Evolutionary conservation across 2,113 vertebrate species (phyloP), one percentile per base, ranked within the genome.

Genomic region (Caranx melampygus): DNA sequence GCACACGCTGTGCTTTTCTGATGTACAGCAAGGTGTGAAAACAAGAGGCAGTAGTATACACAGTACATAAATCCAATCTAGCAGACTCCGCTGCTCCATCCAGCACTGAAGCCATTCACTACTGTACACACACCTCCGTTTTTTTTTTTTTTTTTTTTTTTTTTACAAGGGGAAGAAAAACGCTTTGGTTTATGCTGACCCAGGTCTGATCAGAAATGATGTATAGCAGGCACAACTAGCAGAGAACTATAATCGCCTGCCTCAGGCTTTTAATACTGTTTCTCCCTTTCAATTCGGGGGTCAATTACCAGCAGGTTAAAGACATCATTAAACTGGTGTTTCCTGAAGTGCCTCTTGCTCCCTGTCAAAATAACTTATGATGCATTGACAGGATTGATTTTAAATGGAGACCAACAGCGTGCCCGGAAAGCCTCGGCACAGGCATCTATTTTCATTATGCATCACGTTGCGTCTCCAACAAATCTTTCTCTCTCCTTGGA

Each of bases 301-400:
- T 93, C 93, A 93, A 93, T 93, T 94, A 94, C 91, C 40, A 45
- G 90, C 92, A 94, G 90, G 91, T 94, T 94, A 94, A 93, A 93
- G 91, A 92, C 91, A 89, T 91, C 88, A 93, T 94, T 94, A 93
- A 92, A 93, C 82, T 68, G 84, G 84, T 91, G 90, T 94, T 94
- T 94, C 89, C 89, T 90, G 88, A 93, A 94, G 88, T 91, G 90
- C 84, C 88, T 89, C 85, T 90, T 92, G 87, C 91, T 91, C 89
- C 86, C 82, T 92, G 93, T 94, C 93, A 94, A 92, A 91, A 92
- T 94, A 93, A 94, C 87, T 87, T 94, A 93, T 90, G 89, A 94
- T 81, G 73, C 87, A 87, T 89, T 91, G 91, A 94, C 87, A 84
- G 90, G 86, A 93, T 92, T 92, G 91, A 93, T 94, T 94, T 91